These are phyloP conservation scores for Phymanthus crucifer DNA, from an alignment of 92 coral and sea anemone genomes.

Conservation along the genomic window DNA sequence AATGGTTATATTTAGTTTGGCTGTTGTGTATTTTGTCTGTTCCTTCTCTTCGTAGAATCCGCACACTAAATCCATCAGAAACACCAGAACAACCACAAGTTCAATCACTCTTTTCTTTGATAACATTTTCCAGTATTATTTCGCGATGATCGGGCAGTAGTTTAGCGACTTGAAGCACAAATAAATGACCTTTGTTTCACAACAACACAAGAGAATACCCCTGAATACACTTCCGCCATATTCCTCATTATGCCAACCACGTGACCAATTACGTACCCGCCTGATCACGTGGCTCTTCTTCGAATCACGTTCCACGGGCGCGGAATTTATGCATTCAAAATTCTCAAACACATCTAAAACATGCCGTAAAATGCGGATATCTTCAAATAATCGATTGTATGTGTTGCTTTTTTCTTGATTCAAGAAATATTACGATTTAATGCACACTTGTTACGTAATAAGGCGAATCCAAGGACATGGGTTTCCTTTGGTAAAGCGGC, in stretches of 20 bases:
- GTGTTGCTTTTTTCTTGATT: no score
- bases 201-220: slow-evolving; percentile 9
- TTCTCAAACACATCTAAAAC: no score
- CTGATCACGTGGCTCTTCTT: slow-evolving; percentile 10
- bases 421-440: no score
- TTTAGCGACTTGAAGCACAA: background rate
- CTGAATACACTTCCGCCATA: slow-evolving; percentile 43
- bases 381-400: no score
- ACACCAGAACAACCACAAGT: slow-evolving; percentile 15
- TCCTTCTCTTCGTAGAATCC: slow-evolving; percentile 77
- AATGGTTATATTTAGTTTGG: slow-evolving; percentile 69
- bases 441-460: no score
- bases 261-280: slow-evolving; percentile 34
- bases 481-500: no score
- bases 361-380: no score
- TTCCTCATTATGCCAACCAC: slow-evolving; percentile 9
- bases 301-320: no score
- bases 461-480: no score
- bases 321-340: no score
- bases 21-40: slow-evolving; percentile 51
- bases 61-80: slow-evolving; percentile 30
- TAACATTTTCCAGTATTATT: slow-evolving; percentile 23
- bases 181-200: slow-evolving; percentile 12
- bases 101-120: slow-evolving; percentile 15
- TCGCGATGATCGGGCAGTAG: background rate